Evolutionary conservation across 2,888 invertebrate species (phyloP), one percentile per base, ranked within the genome.

Genomic region (Hedychridium roseum): DNA sequence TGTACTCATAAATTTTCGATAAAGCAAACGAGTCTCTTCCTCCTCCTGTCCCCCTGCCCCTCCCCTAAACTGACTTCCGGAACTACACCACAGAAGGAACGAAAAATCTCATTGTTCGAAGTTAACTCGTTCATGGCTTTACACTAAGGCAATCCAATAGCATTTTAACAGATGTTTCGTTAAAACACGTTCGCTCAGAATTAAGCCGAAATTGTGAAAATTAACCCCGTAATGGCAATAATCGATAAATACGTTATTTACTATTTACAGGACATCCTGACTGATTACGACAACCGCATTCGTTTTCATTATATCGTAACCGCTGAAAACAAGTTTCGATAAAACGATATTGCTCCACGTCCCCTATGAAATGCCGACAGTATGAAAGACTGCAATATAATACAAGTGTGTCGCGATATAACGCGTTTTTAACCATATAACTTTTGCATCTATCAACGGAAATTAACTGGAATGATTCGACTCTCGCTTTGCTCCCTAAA

Each of bases 101-200:
- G 34, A 60, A 64, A 54, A 53, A 38, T 35, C 42, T 41, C 43
- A 14, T 46, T 20, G 28, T 54, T 43, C 37, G 41, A 50, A 39
- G 18, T 35, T 18, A 17, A 35, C 5, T 23, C 35, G 47, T 39
- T 35, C 40, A 61, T 54, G 50, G 58, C 49, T 39, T 57, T 58
- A 61, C n/a, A n/a, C 58, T 60, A 64, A 66, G 62, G 59, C 66
- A 66, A 66, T 63, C 60, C 53, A 63, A 60, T 53, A 64, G 51
- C n/a, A n/a, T n/a, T n/a, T n/a, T n/a, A n/a, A n/a, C n/a, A n/a
- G n/a, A n/a, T n/a, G n/a, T n/a, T n/a, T n/a, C n/a, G n/a, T n/a
- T n/a, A n/a, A n/a, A n/a, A n/a, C n/a, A n/a, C n/a, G n/a, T n/a
- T n/a, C n/a, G n/a, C n/a, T n/a, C n/a, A n/a, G n/a, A n/a, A n/a